A percentile compares a stretch with the other conserved stretches of the same genome.
phyloP scores from a whole-genome alignment of 2,113 vertebrate genomes.

The Podarcis cretensis region DNA sequence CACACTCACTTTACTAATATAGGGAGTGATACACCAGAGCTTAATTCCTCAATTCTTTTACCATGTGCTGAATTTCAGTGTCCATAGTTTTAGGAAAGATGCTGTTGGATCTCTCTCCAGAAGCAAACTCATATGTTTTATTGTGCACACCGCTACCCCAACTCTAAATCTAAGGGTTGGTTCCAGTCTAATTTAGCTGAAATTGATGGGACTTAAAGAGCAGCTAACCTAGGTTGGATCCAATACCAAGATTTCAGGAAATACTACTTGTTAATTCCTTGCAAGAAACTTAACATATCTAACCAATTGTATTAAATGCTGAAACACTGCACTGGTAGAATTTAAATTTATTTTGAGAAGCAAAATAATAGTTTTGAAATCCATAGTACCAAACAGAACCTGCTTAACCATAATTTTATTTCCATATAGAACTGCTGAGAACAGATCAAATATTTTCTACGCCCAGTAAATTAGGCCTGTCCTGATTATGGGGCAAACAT shows the following conservation, averaged over 20 bases:
- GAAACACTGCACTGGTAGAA: slow-evolving; percentile 58
- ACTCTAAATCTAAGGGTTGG: neutral
- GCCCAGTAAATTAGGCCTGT: slow-evolving; percentile 73
- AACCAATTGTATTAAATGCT: neutral
- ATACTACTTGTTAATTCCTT: neutral
- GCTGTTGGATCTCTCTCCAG: neutral
- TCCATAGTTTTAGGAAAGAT: neutral
- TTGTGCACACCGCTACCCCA: neutral
- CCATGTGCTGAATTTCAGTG: neutral
- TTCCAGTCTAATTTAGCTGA: no score
- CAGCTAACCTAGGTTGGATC: neutral
- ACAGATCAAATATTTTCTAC: slow-evolving; percentile 75
- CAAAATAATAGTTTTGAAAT: slow-evolving; percentile 54
- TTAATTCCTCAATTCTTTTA: neutral
- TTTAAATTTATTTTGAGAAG: slow-evolving; percentile 76
- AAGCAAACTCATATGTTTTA: neutral
- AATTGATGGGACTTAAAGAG: neutral
- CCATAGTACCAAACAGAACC: slow-evolving; percentile 64
- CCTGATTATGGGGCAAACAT: slow-evolving; percentile 61
- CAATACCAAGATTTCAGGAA: neutral
- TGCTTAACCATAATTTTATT: slow-evolving; percentile 57
- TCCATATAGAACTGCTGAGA: slow-evolving; percentile 56
- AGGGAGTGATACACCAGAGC: neutral
- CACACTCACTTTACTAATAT: neutral
- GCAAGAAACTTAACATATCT: neutral